These are phyloP conservation scores for Sebastiscus tertius DNA, from an alignment of 2,797 vertebrate species.

Conservation along the genomic window DNA sequence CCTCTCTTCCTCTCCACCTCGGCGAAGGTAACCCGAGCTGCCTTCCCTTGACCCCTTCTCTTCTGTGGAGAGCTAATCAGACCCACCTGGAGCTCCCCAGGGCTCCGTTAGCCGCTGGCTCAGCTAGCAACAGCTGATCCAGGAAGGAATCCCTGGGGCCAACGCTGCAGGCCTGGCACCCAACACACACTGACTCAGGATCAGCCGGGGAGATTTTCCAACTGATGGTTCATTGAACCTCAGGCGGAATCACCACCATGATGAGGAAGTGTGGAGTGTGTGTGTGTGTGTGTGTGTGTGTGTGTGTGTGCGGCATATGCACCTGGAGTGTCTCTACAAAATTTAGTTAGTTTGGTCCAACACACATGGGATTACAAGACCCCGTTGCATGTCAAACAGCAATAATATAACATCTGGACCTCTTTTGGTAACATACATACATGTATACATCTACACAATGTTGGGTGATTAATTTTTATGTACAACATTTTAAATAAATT, in stretches of 20 bases:
- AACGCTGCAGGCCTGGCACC: conserved; percentile 58
- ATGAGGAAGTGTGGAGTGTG: conserved; percentile 15
- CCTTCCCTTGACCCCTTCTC: conserved; percentile 74
- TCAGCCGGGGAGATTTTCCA: conserved; percentile 56
- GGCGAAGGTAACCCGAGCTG: conserved; percentile 69
- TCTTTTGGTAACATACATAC: not conserved
- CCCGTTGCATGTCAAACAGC: not conserved
- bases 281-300: not conserved
- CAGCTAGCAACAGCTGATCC: conserved; percentile 79
- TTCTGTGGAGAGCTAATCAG: conserved; percentile 82
- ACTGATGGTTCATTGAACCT: conserved; percentile 66
- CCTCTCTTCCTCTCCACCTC: conserved; percentile 30
- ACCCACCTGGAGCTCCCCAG: conserved; percentile 78
- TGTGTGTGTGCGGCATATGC: not conserved
- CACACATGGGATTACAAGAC: not conserved
- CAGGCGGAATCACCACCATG: conserved; percentile 49
- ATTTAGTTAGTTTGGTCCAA: not conserved
- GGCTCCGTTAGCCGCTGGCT: conserved; percentile 72
- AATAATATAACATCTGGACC: not conserved
- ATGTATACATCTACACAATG: not conserved
- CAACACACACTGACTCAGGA: conserved; percentile 59
- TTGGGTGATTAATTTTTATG: not conserved
- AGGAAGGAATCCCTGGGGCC: conserved; percentile 62
- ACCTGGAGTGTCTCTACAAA: conserved; percentile 17
- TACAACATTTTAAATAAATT: not conserved